These are phyloP conservation scores for Denticeps clupeoides DNA, from an alignment of 2,797 vertebrate species.

Conservation along the genomic window DNA sequence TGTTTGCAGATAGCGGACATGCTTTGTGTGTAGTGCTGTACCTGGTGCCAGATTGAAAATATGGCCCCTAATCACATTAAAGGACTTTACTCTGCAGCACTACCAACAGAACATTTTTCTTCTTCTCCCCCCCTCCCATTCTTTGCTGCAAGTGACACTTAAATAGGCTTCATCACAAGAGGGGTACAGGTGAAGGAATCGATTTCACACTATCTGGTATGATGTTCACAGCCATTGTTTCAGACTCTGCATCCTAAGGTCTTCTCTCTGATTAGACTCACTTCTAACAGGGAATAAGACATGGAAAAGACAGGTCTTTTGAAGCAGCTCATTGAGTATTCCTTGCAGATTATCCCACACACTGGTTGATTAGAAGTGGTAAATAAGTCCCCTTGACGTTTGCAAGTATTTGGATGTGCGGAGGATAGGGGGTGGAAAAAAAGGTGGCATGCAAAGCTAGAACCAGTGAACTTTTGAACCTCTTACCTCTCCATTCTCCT, in stretches of 20 bases:
- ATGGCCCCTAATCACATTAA: constrained; percentile 20
- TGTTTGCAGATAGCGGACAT: too few relatives aligned
- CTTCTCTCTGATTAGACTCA: constrained; percentile 32
- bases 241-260: constrained; percentile 30
- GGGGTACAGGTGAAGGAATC: constrained; percentile 49
- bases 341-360: constrained; percentile 42
- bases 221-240: constrained; percentile 45
- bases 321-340: constrained; percentile 44
- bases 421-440: too few relatives aligned
- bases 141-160: constrained; percentile 35
- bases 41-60: too few relatives aligned
- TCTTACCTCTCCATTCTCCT: constrained; percentile 52
- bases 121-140: too few relatives aligned
- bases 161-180: constrained; percentile 27
- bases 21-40: too few relatives aligned
- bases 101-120: constrained; percentile 14
- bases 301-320: constrained; percentile 36
- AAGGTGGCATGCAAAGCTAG: constrained; percentile 55
- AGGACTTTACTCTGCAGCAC: constrained; percentile 12
- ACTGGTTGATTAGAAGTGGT: constrained; percentile 36
- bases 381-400: constrained; percentile 47
- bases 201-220: constrained; percentile 55
- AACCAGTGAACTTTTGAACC: constrained; percentile 70
- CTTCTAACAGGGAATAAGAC: constrained; percentile 38
- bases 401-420: constrained; percentile 45